Conservation (phyloP, 2,888 invertebrate species). For the Pelosia muscerda region DNA sequence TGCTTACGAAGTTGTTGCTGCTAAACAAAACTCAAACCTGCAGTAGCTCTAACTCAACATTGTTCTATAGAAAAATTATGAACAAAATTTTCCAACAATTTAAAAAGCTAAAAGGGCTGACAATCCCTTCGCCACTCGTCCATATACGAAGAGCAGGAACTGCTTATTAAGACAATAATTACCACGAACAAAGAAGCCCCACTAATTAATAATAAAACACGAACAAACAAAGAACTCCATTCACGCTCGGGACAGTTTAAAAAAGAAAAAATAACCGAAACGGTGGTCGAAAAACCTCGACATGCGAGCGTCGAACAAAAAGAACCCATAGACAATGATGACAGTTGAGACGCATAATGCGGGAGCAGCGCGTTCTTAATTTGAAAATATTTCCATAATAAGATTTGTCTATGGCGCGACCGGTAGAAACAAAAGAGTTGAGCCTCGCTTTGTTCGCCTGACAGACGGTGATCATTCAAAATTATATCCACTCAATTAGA, state of each 20-base stretch:
- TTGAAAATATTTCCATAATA: conserved; percentile 87
- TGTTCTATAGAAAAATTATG: conserved; percentile 56
- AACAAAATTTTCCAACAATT: conserved; percentile 62
- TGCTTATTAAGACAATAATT: conserved; percentile 87
- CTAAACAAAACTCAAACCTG: not conserved
- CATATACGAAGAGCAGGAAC: conserved; percentile 83
- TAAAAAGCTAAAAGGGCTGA: conserved; percentile 74
- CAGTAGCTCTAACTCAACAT: conserved; percentile 45
- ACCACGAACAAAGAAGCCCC: conserved; percentile 85
- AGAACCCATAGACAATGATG: conserved; percentile 85
- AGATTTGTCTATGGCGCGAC: conserved; percentile 85
- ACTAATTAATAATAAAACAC: conserved; percentile 87
- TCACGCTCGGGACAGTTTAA: conserved; percentile 83
- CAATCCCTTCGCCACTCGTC: conserved; percentile 75
- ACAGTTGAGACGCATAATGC: conserved; percentile 86
- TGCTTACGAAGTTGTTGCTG: not conserved
- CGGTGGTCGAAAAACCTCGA: conserved; percentile 86
- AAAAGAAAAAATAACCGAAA: conserved; percentile 82
- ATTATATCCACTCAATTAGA: conserved; percentile 78
- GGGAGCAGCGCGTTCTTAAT: conserved; percentile 86
- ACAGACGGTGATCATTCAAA: conserved; percentile 80
- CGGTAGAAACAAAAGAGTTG: conserved; percentile 79
- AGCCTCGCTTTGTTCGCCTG: conserved; percentile 76
- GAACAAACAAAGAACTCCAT: conserved; percentile 85
- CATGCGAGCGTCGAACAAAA: conserved; percentile 85